Evolutionary conservation across 2,113 vertebrate genomes (phyloP).

Genomic region (Bos javanicus): DNA sequence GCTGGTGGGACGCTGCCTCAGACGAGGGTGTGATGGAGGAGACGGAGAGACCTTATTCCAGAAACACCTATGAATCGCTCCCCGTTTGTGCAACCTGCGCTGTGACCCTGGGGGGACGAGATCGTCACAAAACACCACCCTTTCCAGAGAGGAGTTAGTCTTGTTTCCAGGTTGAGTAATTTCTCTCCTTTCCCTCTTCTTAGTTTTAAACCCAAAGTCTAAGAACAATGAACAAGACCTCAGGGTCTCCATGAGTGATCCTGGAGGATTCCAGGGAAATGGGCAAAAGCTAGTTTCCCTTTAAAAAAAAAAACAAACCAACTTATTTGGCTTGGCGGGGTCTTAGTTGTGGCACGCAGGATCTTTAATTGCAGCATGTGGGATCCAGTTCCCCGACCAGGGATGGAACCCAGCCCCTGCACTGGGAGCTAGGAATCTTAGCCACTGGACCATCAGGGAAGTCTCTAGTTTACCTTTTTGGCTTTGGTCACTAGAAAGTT

Average conservation of each 20-base stretch:
- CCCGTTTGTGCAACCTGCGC: background rate
- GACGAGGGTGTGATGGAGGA: background rate
- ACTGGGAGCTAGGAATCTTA: background rate
- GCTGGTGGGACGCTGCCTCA: rapidly evolving
- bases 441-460: background rate
- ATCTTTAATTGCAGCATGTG: background rate
- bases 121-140: no score
- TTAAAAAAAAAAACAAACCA: background rate
- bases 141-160: background rate
- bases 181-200: background rate
- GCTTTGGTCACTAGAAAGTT: background rate
- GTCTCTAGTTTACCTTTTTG: background rate
- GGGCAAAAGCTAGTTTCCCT: background rate
- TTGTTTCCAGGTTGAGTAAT: background rate
- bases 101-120: background rate
- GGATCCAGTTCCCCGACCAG: background rate
- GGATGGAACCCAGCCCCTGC: background rate
- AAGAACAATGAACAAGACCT: background rate
- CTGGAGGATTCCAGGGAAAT: background rate
- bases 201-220: background rate
- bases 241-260: no score
- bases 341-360: rapidly evolving
- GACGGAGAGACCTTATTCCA: background rate
- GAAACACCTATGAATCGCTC: background rate
- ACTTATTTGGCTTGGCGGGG: background rate